Evolutionary conservation across 2,113 vertebrate species (phyloP).

Genomic region (mouse (Mus musculus)): GRCm39 chr2:72864501-72865000

Average conservation of each 20-base stretch:
- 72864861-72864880: constrained; percentile 16
- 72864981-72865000: constrained; percentile 43
- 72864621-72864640: neutral
- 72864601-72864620: neutral
- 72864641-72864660: neutral
- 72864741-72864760: constrained; percentile 40
- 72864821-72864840: constrained; percentile 57
- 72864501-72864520: constrained; percentile 1
- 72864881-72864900: neutral
- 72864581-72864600: neutral
- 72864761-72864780: neutral
- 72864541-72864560: constrained; percentile 25
- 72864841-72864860: constrained; percentile 21
- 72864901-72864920: constrained; percentile 20
- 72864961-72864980: constrained; percentile 33
- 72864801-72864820: neutral
- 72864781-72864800: neutral
- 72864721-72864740: neutral
- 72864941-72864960: neutral
- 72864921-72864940: constrained; percentile 45
- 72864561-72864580: constrained; percentile 11
- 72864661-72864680: neutral
- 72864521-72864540: constrained; percentile 5
- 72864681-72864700: neutral
- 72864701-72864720: neutral